Conservation (phyloP, 2,888 invertebrate species). For the Clepsis dumicolana region DNA sequence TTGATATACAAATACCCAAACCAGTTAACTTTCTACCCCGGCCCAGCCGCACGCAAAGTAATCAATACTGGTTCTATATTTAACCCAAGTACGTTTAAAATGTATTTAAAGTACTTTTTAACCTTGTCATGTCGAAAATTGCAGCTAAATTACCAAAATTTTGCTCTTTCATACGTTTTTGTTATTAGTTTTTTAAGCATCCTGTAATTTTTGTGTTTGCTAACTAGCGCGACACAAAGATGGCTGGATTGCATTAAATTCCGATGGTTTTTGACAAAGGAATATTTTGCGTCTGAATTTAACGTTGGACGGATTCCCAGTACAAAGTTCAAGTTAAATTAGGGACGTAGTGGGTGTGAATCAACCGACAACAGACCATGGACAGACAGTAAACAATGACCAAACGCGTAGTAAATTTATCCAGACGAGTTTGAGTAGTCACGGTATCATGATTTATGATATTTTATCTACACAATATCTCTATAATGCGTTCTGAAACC, state of each 20-base stretch:
- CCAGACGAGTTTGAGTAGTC: not conserved
- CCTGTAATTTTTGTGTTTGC: slow-evolving; percentile 34
- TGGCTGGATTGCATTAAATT: not conserved
- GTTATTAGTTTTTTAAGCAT: slow-evolving; percentile 24
- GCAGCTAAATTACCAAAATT: slow-evolving; percentile 23
- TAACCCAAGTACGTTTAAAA: slow-evolving; percentile 29
- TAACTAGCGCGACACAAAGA: slow-evolving; percentile 25
- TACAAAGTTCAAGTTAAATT: slow-evolving; percentile 32
- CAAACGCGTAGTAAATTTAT: not conserved
- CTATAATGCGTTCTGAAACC: no score
- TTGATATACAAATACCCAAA: slow-evolving; percentile 26
- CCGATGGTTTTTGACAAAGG: slow-evolving; percentile 15
- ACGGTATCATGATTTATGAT: not conserved
- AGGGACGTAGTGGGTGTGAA: slow-evolving; percentile 7
- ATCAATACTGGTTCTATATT: slow-evolving; percentile 42
- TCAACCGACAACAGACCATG: slow-evolving; percentile 12
- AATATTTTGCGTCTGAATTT: slow-evolving; percentile 3
- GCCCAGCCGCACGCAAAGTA: slow-evolving; percentile 32
- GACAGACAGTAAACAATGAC: slow-evolving; percentile 1
- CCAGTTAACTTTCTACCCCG: slow-evolving; percentile 33
- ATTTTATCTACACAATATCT: no score
- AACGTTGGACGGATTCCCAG: slow-evolving; percentile 30
- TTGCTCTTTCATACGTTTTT: slow-evolving; percentile 22
- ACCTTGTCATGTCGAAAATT: slow-evolving; percentile 23
- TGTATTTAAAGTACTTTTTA: slow-evolving; percentile 23